These are phyloP conservation scores for Eidolon dupreanum DNA, from an alignment of 2,797 vertebrate species.

Conservation along the genomic window DNA sequence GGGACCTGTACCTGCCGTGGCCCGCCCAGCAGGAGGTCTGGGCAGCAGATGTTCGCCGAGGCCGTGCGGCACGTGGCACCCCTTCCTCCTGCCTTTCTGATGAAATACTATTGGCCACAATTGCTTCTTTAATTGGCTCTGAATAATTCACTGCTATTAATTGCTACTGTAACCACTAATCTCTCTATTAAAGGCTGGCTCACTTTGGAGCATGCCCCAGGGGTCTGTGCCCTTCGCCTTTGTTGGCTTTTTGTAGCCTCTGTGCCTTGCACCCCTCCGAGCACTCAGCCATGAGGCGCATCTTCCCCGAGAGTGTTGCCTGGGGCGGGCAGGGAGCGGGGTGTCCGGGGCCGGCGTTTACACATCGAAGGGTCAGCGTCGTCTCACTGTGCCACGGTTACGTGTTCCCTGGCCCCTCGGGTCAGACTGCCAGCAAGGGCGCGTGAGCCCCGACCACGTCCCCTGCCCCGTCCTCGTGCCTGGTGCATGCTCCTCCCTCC, in stretches of 20 bases:
- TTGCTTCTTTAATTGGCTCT: neutral
- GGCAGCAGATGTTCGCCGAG: neutral
- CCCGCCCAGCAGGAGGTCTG: neutral
- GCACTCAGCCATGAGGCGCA: rapidly evolving
- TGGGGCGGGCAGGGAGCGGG: rapidly evolving
- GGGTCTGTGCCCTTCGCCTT: rapidly evolving
- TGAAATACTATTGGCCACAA: neutral
- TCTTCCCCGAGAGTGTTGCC: neutral
- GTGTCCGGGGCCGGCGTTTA: neutral
- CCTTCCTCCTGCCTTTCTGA: neutral
- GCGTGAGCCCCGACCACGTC: rapidly evolving
- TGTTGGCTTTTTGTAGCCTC: neutral
- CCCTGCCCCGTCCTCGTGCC: neutral
- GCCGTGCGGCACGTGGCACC: neutral
- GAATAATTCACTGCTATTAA: neutral
- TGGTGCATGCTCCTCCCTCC: rapidly evolving
- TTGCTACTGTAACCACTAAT: neutral
- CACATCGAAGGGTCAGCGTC: rapidly evolving
- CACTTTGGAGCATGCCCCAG: neutral
- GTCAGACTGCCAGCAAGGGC: neutral
- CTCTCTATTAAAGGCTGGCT: neutral
- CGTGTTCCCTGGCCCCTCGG: rapidly evolving
- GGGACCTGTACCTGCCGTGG: rapidly evolving
- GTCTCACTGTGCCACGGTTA: rapidly evolving
- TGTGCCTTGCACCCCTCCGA: rapidly evolving